Percentiles rank a stretch among this genome's conserved stretches.
Conservation (phyloP, 2,797 vertebrate species). For the Acipenser oxyrinchus region DNA sequence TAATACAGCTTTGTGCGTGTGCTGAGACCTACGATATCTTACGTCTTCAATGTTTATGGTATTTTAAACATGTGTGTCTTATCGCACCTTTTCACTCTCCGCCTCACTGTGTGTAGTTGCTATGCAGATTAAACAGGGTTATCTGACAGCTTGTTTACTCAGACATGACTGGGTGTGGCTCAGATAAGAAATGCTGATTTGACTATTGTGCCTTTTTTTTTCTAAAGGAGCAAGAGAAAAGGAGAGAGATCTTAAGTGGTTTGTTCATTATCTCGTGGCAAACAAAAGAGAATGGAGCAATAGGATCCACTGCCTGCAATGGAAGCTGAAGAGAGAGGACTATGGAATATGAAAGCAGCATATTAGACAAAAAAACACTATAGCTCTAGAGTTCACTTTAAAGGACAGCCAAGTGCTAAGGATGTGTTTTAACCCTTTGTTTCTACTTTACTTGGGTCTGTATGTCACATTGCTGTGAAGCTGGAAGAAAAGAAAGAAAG, state of each 20-base stretch:
- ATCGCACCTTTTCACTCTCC: not conserved
- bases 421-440: too few relatives aligned
- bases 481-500: too few relatives aligned
- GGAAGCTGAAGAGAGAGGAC: too few relatives aligned
- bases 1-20: not conserved
- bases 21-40: not conserved
- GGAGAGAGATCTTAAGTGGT: not conserved
- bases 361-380: too few relatives aligned
- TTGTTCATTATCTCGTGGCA: not conserved
- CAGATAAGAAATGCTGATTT: not conserved
- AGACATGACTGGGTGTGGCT: not conserved
- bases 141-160: constrained; percentile 4
- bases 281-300: not conserved
- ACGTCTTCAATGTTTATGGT: not conserved
- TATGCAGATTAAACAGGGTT: not conserved
- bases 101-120: not conserved
- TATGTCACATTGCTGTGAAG: too few relatives aligned
- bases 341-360: too few relatives aligned
- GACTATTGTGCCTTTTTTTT: not conserved
- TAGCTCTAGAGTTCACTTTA: too few relatives aligned
- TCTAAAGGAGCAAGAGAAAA: not conserved
- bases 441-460: too few relatives aligned
- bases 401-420: too few relatives aligned
- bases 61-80: not conserved
- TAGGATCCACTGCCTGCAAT: too few relatives aligned